Percentiles rank a stretch among this genome's conserved stretches.
These are phyloP conservation scores for Gastrophryne carolinensis DNA, from an alignment of 2,797 vertebrate genomes.

Conservation along the genomic window DNA sequence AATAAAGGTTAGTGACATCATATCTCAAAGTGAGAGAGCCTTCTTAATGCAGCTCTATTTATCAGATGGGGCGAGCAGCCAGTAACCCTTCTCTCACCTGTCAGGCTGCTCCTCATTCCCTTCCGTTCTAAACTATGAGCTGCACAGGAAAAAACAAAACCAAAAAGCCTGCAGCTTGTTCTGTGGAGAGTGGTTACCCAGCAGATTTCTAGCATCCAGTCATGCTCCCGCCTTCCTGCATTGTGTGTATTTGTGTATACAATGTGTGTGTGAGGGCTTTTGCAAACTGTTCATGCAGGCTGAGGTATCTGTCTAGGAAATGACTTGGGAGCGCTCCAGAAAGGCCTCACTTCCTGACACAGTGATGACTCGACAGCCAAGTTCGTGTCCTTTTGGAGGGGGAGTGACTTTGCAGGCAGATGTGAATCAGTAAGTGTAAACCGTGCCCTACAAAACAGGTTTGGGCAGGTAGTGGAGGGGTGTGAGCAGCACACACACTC, in stretches of 20 bases:
- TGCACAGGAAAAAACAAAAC: background rate
- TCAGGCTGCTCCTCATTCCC: background rate
- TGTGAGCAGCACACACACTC: slow-evolving; percentile 8
- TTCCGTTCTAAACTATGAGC: background rate
- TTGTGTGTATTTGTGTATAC: slow-evolving; percentile 54
- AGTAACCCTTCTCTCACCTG: slow-evolving; percentile 66
- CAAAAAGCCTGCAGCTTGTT: slow-evolving; percentile 8
- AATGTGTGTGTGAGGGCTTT: slow-evolving; percentile 65
- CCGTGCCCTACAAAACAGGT: background rate
- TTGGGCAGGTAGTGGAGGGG: slow-evolving; percentile 24
- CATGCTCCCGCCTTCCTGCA: slow-evolving; percentile 21
- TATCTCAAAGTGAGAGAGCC: slow-evolving; percentile 96
- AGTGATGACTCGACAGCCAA: slow-evolving; percentile 44
- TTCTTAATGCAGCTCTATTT: slow-evolving; percentile 87
- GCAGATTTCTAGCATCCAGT: background rate
- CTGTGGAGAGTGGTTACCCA: background rate
- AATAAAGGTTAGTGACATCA: slow-evolving; percentile 99
- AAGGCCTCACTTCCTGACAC: slow-evolving; percentile 48
- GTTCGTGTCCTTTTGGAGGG: slow-evolving; percentile 51
- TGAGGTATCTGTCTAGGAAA: slow-evolving; percentile 54
- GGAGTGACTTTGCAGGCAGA: slow-evolving; percentile 35
- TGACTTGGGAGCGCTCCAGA: slow-evolving; percentile 40
- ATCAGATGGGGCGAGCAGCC: slow-evolving; percentile 77
- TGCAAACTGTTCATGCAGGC: slow-evolving; percentile 67
- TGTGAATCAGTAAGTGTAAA: background rate